phyloP scores from a whole-genome alignment of 1,140 invertebrate species.

The Scaptomyza graminum region DNA sequence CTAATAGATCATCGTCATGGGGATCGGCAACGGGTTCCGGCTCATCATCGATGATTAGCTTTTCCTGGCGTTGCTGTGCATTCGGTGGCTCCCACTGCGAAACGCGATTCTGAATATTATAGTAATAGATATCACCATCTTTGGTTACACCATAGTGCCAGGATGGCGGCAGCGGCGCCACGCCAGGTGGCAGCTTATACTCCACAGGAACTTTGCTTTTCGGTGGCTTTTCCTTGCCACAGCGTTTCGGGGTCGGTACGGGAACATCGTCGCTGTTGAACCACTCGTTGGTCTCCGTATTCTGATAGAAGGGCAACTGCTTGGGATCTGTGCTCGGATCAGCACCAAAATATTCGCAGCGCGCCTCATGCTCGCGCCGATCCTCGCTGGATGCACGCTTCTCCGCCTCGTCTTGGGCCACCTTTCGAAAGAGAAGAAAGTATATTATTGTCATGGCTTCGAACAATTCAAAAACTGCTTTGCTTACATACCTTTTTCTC shows the following conservation, averaged over 20 bases:
- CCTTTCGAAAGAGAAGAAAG: conserved; percentile 54
- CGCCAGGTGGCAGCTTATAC: conserved; percentile 85
- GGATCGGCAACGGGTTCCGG: conserved; percentile 37
- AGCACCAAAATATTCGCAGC: conserved; percentile 86
- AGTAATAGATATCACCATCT: conserved; percentile 95
- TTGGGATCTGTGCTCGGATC: conserved; percentile 86
- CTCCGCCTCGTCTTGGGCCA: conserved; percentile 88
- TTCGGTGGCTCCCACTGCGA: conserved; percentile 95
- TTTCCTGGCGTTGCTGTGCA: conserved; percentile 53
- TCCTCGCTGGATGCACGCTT: conserved; percentile 86
- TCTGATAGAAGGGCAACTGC: conserved; percentile 86
- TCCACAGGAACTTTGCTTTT: conserved; percentile 33
- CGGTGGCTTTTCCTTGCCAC: conserved; percentile 77
- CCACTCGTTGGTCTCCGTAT: conserved; percentile 87
- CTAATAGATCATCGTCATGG: conserved; percentile 24
- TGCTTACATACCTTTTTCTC: conserved; percentile 85
- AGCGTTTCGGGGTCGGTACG: conserved; percentile 82
- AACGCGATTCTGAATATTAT: conserved; percentile 92
- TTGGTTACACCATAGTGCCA: conserved; percentile 93
- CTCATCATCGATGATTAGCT: conserved; percentile 52
- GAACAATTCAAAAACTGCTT: no score
- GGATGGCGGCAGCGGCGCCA: conserved; percentile 89
- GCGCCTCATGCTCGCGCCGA: conserved; percentile 87
- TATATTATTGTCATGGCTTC: no score
- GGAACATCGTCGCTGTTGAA: conserved; percentile 80